Evolutionary conservation across 2,888 invertebrate genomes (phyloP).

Genomic region (Drosophila merina): DNA sequence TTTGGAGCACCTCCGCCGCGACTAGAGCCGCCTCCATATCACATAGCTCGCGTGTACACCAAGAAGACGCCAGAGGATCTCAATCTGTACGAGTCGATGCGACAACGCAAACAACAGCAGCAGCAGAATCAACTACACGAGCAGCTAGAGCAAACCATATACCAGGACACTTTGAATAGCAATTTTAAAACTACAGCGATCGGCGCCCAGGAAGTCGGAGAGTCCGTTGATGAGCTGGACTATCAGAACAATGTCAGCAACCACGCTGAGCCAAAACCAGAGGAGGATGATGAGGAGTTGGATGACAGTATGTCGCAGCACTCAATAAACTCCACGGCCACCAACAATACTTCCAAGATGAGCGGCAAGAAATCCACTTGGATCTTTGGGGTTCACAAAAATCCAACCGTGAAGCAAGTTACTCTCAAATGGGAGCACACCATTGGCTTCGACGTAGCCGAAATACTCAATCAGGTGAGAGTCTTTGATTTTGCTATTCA

Average conservation of each 20-base stretch:
- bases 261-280: slow-evolving; percentile 32
- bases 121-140: slow-evolving; percentile 33
- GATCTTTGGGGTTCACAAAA: slow-evolving; percentile 83
- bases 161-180: slow-evolving; percentile 69
- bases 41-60: slow-evolving; percentile 92
- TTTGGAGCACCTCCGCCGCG: slow-evolving; percentile 46
- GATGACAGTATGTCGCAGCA: slow-evolving; percentile 60
- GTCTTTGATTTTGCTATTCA: fast-evolving
- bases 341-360: slow-evolving; percentile 54
- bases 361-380: slow-evolving; percentile 74
- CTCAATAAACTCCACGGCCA: slow-evolving; percentile 66
- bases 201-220: slow-evolving; percentile 45
- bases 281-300: slow-evolving; percentile 43
- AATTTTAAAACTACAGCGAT: slow-evolving; percentile 74
- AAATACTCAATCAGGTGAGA: slow-evolving; percentile 77
- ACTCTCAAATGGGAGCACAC: slow-evolving; percentile 78
- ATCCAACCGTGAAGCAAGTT: slow-evolving; percentile 83
- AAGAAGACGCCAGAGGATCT: slow-evolving; percentile 86
- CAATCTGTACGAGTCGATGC: slow-evolving; percentile 80
- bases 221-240: slow-evolving; percentile 52
- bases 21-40: slow-evolving; percentile 91
- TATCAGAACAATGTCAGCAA: slow-evolving; percentile 68
- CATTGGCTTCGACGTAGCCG: slow-evolving; percentile 80
- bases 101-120: slow-evolving; percentile 73
- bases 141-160: slow-evolving; percentile 47